Percentiles rank a stretch among this genome's conserved stretches.
Evolutionary conservation across 2,888 invertebrate genomes (phyloP).

Genomic region (Noctua fimbriata): DNA sequence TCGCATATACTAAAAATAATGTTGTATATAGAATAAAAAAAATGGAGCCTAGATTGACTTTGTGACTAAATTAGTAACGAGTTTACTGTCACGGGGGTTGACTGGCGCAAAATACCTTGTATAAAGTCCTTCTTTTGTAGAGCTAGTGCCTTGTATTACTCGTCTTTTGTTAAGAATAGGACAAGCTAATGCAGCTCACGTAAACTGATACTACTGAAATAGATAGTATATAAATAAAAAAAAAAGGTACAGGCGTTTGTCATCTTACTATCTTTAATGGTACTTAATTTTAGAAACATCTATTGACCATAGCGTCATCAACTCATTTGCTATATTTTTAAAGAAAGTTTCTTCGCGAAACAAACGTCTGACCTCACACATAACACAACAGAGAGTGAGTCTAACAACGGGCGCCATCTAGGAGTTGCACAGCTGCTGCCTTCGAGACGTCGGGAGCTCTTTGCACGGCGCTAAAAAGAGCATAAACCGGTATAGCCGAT

Average conservation of each 20-base stretch:
- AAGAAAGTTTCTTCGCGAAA: background rate
- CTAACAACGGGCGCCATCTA: conserved; percentile 60
- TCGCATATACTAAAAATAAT: no score
- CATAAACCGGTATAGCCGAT: conserved; percentile 84
- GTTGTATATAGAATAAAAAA: no score
- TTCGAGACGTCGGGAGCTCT: conserved; percentile 81
- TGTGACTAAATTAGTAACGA: background rate
- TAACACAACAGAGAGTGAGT: conserved; percentile 53
- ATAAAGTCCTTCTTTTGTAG: background rate
- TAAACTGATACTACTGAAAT: no score
- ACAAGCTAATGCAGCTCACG: no score
- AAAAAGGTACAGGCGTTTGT: background rate
- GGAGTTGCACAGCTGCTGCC: conserved; percentile 75
- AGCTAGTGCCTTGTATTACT: background rate
- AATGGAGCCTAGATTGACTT: background rate
- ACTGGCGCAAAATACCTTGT: background rate
- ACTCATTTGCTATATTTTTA: background rate
- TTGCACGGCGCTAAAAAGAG: conserved; percentile 86
- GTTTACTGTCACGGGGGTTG: background rate
- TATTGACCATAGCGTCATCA: background rate
- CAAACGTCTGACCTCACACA: conserved; percentile 34
- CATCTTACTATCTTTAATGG: background rate
- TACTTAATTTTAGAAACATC: background rate
- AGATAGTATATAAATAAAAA: no score
- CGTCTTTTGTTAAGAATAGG: background rate